Base-by-base conservation (phyloP, 2,888 invertebrate genomes). In the Synergus itoensis region DNA sequence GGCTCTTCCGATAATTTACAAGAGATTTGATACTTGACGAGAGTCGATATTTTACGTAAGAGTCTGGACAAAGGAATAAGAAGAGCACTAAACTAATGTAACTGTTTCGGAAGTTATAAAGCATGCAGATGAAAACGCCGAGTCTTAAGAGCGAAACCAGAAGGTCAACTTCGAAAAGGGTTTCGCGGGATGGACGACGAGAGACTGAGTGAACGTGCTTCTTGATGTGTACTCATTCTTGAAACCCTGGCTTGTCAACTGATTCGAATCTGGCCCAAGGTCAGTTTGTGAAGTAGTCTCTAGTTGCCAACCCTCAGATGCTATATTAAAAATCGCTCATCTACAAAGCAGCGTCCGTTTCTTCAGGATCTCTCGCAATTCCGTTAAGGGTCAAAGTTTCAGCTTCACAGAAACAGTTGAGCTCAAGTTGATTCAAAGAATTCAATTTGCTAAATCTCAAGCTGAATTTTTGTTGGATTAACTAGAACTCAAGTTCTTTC, bases 201-300 rank as follows among this genome's bases (percentile, higher is more conserved):
- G 79, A 80, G 79, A 78, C 40, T 69, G 77, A 75, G 43, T 40
- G 78, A 77, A 65, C 75, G 73, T 77, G 76, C 78, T 80, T 81
- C 78, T 75, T 65, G 83, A 77, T 78, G 69, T 41, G 75, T 78
- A 77, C n/a, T 28, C 75, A 60, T 60, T 60, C 21, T 63, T 81
- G 76, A 85, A 80, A 80, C 79, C 81, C 69, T 65, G 81, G 81
- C 81, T 84, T 83, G 79, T 76, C 83, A 79, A 83, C 84, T 84
- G 83, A 81, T 82, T 85, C 84, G 63, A 83, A 84, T 89, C 89
- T 89, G 88, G 89, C 88, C 88, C 84, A 87, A 90, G 89, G 89
- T 89, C 89, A 89, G 89, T 90, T 83, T 83, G 84, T 85, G 83
- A 87, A 87, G 83, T 84, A 84, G 82, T 83, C 83, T 79, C 78